A percentile compares a stretch with the other conserved stretches of the same genome.
These are phyloP conservation scores for Gymnocypris eckloni DNA, from an alignment of 2,797 vertebrate species.

Conservation along the genomic window DNA sequence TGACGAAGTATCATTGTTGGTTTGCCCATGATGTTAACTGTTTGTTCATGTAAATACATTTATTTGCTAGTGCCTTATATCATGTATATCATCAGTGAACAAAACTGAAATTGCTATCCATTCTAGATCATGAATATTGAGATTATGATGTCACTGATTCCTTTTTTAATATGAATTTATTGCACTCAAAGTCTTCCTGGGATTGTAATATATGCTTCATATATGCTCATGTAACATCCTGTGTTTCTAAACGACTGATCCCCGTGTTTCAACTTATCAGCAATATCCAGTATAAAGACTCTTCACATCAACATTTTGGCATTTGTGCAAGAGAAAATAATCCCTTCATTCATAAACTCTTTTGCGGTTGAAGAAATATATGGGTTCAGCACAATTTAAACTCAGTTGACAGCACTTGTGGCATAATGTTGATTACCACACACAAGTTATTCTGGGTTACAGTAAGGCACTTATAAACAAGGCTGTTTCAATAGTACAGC, in stretches of 20 bases:
- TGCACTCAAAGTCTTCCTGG: constrained; percentile 67
- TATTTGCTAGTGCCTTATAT: constrained; percentile 75
- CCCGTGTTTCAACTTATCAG: not conserved
- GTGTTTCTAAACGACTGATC: not conserved
- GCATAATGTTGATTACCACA: constrained; percentile 1
- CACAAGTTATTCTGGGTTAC: not conserved
- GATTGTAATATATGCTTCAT: constrained; percentile 33
- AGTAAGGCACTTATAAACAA: not conserved
- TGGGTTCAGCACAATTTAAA: not conserved
- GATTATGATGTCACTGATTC: constrained; percentile 4
- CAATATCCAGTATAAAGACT: not conserved
- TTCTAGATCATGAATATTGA: not conserved
- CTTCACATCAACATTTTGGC: not conserved
- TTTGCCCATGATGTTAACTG: constrained; percentile 44
- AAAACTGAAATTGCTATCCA: not conserved
- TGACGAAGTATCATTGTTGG: constrained; percentile 24
- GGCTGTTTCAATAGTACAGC: not conserved
- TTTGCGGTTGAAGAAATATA: not conserved
- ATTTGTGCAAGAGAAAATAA: not conserved
- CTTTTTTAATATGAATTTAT: constrained; percentile 61
- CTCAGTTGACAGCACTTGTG: not conserved
- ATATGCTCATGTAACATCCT: not conserved
- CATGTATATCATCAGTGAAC: constrained; percentile 40
- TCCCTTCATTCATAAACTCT: not conserved
- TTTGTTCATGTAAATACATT: constrained; percentile 43